Percentiles rank a stretch among this genome's conserved stretches.
phyloP scores from a whole-genome alignment of 64 coral and sea anemone species.

The Montipora efflorescens region DNA sequence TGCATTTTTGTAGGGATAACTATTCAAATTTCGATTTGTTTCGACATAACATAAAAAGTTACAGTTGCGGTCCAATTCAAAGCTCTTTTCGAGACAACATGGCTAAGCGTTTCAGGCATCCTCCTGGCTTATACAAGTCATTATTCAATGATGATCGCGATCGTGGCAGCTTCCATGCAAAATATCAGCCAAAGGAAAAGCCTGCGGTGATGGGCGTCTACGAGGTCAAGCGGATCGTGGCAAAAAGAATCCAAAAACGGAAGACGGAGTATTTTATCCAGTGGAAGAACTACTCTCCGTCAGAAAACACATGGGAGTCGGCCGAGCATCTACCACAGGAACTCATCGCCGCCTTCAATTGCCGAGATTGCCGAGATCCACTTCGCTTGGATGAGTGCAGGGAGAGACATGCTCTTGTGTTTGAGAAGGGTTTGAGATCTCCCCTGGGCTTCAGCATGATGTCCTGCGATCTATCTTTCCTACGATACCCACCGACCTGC shows the following conservation, averaged over 20 bases:
- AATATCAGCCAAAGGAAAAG: slow-evolving; percentile 6
- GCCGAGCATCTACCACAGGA: slow-evolving; percentile 25
- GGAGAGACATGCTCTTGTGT: slow-evolving; percentile 41
- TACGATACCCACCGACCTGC: slow-evolving; percentile 17
- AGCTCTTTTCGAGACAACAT: background rate
- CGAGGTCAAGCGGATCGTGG: slow-evolving; percentile 1
- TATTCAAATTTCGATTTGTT: no score
- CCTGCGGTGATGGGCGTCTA: slow-evolving; percentile 24
- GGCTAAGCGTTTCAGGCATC: slow-evolving; percentile 30
- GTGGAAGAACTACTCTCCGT: background rate
- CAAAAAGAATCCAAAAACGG: background rate
- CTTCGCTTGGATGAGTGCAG: slow-evolving; percentile 25
- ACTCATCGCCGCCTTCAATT: slow-evolving; percentile 32
- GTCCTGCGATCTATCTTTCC: slow-evolving; percentile 52
- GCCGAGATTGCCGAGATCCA: background rate
- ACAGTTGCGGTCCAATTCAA: no score
- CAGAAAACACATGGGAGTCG: slow-evolving; percentile 42
- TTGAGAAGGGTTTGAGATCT: slow-evolving; percentile 38
- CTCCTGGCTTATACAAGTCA: background rate
- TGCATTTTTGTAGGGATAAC: no score
- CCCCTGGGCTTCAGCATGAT: slow-evolving; percentile 39
- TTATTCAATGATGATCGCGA: slow-evolving; percentile 4
- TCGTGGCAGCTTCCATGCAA: background rate
- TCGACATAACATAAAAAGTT: no score
- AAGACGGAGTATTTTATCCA: slow-evolving; percentile 27